Base-by-base conservation (phyloP, 2,888 invertebrate species). In the Hemistola chrysoprasaria region DNA sequence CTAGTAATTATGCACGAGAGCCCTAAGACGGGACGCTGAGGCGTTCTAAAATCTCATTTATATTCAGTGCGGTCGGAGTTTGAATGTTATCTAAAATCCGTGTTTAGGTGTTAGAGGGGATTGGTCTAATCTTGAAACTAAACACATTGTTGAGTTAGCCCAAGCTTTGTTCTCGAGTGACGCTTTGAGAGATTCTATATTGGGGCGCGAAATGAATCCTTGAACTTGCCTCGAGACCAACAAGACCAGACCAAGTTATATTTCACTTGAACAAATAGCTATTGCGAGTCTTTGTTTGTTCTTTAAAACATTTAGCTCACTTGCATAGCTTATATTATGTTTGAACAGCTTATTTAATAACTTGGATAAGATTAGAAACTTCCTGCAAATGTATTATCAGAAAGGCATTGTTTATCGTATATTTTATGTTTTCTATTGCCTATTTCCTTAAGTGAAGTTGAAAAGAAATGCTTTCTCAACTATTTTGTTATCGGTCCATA, bases 61-160 rank as follows among this genome's bases (percentile, higher is more conserved):
- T 84, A 88, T 88, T 86, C 87, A 86, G 80, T 76, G 81, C 78
- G 84, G 83, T 83, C 63, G 71, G 76, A 82, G 85, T 87, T 85
- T 86, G 81, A 85, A 88, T 86, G 86, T 84, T 87, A 88, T 87
- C 87, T 86, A 75, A 85, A 87, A 87, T 87, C 87, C 84, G 83
- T 84, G 86, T 87, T 87, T 87, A 87, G 87, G 86, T 88, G 88
- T 86, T 78, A 83, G 77, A 66, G 75, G 78, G 80, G 80, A 83
- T 81, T 76, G 83, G 74, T 84, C 78, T 87, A 87, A 87, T 87
- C 87, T 87, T 50, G 66, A 82, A 86, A 85, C 86, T 86, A 85
- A 85, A 86, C 86, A 86, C 86, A 85, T 87, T 83, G 86, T 87
- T 75, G 71, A 78, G 78, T 73, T 78, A 73, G 71, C 71, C 73